Base-by-base conservation (phyloP, 30 jellyfish, hydroid and myxozoan species). In the Pelagia noctiluca region DNA sequence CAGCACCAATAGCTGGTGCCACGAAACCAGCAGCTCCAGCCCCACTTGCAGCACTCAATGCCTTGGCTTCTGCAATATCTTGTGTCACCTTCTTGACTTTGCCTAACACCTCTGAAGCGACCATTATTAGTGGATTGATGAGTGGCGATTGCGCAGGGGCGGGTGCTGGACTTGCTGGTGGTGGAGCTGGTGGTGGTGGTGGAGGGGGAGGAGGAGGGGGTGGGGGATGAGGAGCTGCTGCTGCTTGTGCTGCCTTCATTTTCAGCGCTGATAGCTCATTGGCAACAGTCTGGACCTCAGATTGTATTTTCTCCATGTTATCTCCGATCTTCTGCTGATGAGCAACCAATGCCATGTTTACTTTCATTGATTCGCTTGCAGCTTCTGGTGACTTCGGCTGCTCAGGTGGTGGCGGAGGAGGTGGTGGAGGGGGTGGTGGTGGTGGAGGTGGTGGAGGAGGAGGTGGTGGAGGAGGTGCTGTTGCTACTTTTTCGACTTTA, bases 151-250 rank as follows among this genome's bases (percentile, higher is more conserved):
- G 8, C 19, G 63, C 63, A 2, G 82, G 90, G 2, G 91, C 76
- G 30, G 84, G 75, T 3, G 80, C 69, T 47, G 96, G 85, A 24
- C 85, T 71, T 18, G 88, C 84, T n/a, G 91, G 91, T 21, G 96
- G 88, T 32, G 91, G 91, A 1, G 91, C 88, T 23, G 96, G 91
- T 18, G 91, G 96, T 21, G 96, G 88, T 2, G 96, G 88, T n/a
- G 87, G 82, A 0, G 87, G 84, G 13, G 91, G 65, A 2, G 76
- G 86, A 10, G 86, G 76, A 2, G 86, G 52, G 31, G 84, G 35
- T 3, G 84, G 76, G 4, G 70, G 26, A 26, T n/a, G 31, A 13
- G 77, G 34, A 8, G 36, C 13, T n/a, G 86, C 77, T 23, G 86
- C 53, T 19, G 49, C 50, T 11, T 83, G 73, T 0, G 86, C 77